Conservation (phyloP, 2,113 vertebrate genomes). For the Proteles cristata region DNA sequence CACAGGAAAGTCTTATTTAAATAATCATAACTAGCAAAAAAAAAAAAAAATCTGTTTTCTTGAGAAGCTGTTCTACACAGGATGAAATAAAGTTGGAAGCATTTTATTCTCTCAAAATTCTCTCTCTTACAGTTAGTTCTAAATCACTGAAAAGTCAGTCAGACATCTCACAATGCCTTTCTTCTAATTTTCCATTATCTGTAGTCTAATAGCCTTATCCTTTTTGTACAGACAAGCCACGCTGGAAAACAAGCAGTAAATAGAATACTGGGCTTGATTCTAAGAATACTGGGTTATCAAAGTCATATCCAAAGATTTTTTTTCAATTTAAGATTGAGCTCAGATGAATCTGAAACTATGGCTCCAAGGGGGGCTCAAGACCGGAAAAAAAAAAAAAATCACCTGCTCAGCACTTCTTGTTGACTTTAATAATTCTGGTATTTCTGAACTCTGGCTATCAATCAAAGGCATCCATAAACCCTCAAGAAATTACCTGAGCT, state of each 20-base stretch:
- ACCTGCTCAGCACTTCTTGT: constrained; percentile 7
- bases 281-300: constrained; percentile 5
- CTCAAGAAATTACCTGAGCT: constrained; percentile 47
- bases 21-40: constrained; percentile 80
- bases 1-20: constrained; percentile 84
- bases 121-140: constrained; percentile 44
- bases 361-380: not conserved
- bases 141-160: constrained; percentile 35
- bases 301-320: constrained; percentile 1
- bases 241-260: constrained; percentile 34
- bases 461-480: constrained; percentile 25
- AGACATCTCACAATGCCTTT: constrained; percentile 26
- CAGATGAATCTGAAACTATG: constrained; percentile 43
- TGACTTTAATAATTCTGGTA: constrained; percentile 39
- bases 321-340: not conserved
- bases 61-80: constrained; percentile 38
- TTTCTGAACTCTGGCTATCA: constrained; percentile 53
- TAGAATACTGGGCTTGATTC: not conserved
- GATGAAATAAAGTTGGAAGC: constrained; percentile 42
- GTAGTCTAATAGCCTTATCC: not conserved
- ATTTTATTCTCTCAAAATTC: constrained; percentile 60
- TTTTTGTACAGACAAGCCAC: constrained; percentile 31
- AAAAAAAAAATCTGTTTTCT: constrained; percentile 62
- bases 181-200: constrained; percentile 48
- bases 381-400: constrained; percentile 44